Percentiles rank a stretch among this genome's conserved stretches.
Conservation (phyloP, 2,888 invertebrate species). For the Molanna angustata region DNA sequence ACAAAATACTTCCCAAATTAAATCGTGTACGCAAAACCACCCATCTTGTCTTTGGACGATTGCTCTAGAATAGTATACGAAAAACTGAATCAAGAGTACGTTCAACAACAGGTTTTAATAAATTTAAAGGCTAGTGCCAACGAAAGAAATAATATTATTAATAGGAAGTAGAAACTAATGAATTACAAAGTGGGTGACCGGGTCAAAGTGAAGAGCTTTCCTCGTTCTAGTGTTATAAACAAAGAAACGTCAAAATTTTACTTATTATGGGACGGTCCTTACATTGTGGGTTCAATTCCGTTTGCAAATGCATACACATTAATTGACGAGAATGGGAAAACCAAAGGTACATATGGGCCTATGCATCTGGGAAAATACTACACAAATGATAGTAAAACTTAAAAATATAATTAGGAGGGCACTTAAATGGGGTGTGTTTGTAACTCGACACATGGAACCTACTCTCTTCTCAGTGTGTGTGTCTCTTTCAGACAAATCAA, state of each 20-base stretch:
- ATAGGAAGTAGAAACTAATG: constrained; percentile 1
- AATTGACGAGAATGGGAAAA: neutral
- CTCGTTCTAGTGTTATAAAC: neutral
- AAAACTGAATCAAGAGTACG: neutral
- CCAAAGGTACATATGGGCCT: neutral
- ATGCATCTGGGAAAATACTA: constrained; percentile 5
- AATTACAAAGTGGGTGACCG: constrained; percentile 3
- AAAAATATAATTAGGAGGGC: no score
- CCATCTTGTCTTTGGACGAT: neutral
- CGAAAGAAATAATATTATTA: neutral
- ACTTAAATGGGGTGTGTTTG: no score
- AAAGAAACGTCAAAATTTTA: constrained; percentile 3
- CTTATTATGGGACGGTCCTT: constrained; percentile 5
- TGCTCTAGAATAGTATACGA: neutral
- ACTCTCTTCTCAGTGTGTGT: no score
- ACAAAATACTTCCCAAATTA: constrained; percentile 4
- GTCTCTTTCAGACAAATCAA: no score
- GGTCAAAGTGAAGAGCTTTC: constrained; percentile 1
- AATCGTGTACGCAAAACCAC: neutral
- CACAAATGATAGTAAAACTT: no score
- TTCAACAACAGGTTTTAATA: neutral
- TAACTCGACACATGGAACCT: no score
- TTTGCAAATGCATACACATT: constrained; percentile 5
- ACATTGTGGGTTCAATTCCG: neutral
- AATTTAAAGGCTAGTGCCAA: neutral